phyloP scores from a whole-genome alignment of 2,888 invertebrate genomes.

The Mechanitis messenoides region DNA sequence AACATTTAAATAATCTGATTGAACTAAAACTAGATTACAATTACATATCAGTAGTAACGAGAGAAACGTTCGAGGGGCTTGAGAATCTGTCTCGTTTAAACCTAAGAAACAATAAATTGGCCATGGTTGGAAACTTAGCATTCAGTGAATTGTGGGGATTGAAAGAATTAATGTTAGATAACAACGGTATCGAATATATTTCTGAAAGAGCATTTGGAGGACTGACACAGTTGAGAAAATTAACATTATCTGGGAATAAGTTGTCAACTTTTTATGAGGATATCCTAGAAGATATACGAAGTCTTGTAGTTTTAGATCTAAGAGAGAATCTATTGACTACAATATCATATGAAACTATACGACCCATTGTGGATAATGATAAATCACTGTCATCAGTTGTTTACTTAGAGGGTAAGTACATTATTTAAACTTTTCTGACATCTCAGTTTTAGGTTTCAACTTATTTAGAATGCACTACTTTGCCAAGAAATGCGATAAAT shows the following conservation, averaged over 20 bases:
- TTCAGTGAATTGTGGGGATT: conserved; percentile 86
- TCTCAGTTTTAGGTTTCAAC: conserved; percentile 15
- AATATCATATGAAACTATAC: conserved; percentile 84
- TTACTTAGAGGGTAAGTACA: conserved; percentile 84
- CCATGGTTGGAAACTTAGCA: conserved; percentile 86
- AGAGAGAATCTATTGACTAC: conserved; percentile 85
- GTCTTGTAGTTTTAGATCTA: conserved; percentile 83
- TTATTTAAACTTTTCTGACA: conserved; percentile 27
- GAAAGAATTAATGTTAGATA: conserved; percentile 81
- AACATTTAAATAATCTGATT: conserved; percentile 82
- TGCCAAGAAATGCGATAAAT: conserved; percentile 22
- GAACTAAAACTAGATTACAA: conserved; percentile 87
- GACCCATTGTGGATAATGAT: conserved; percentile 84
- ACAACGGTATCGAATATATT: conserved; percentile 82
- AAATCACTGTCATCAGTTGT: conserved; percentile 83
- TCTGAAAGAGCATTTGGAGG: conserved; percentile 87
- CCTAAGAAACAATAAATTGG: conserved; percentile 83
- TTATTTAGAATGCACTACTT: conserved; percentile 15
- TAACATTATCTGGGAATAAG: conserved; percentile 85
- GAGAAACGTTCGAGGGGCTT: conserved; percentile 85
- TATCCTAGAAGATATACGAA: conserved; percentile 82
- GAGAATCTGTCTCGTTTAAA: conserved; percentile 83
- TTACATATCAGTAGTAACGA: conserved; percentile 84
- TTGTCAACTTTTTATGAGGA: conserved; percentile 83
- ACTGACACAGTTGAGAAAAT: conserved; percentile 80